phyloP scores from a whole-genome alignment of 2,797 vertebrate genomes.

The Gymnodraco acuticeps region DNA sequence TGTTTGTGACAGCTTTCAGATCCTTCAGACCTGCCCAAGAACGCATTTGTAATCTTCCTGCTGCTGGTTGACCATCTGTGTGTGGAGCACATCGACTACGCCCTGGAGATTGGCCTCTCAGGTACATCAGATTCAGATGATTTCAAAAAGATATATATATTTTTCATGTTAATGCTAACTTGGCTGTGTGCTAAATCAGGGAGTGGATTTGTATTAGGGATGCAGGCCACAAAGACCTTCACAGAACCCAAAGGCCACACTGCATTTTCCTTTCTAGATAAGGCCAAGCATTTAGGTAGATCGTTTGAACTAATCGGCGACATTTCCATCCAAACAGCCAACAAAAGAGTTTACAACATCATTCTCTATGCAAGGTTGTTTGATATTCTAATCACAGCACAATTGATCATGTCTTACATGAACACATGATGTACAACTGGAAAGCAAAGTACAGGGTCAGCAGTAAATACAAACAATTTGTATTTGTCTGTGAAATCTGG shows the following conservation, averaged over 20 bases:
- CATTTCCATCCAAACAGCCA: background rate
- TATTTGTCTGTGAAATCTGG: background rate
- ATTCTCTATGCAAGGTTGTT: background rate
- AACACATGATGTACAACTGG: background rate
- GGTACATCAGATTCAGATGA: constrained; percentile 80
- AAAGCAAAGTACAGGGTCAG: background rate
- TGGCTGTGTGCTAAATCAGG: background rate
- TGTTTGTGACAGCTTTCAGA: constrained; percentile 91
- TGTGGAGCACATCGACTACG: constrained; percentile 98
- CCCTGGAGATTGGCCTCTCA: constrained; percentile 97
- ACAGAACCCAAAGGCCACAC: too few relatives aligned
- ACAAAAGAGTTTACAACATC: background rate
- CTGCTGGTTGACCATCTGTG: constrained; percentile 98
- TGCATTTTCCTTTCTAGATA: too few relatives aligned
- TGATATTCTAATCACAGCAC: background rate
- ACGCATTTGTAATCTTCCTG: constrained; percentile 97
- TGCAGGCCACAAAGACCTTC: background rate
- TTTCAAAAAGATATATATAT: background rate
- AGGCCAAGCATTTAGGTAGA: too few relatives aligned
- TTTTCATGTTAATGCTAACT: constrained; percentile 6
- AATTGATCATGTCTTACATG: background rate
- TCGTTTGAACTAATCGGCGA: background rate
- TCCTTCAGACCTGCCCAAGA: constrained; percentile 97
- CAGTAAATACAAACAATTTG: background rate
- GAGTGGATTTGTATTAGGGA: background rate